Conservation (phyloP, 2,888 invertebrate species). For the Enchytraeus crypticus region DNA sequence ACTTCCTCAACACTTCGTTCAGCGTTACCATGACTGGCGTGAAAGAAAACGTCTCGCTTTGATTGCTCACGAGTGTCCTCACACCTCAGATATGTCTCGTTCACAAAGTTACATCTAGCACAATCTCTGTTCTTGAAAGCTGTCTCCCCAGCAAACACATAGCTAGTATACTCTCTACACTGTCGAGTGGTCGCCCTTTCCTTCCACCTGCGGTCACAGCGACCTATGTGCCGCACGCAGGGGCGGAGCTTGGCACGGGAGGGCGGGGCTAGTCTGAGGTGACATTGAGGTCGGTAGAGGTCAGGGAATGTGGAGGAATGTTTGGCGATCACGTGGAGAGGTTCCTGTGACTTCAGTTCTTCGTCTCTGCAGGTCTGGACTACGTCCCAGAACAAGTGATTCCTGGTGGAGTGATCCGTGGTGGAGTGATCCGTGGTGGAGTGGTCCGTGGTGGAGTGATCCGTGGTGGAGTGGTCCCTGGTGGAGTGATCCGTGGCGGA, state of each 20-base stretch:
- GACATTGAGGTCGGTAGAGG: no score
- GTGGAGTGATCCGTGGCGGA: not conserved
- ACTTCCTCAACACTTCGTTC: no score
- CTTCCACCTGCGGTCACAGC: conserved; percentile 6
- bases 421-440: not conserved
- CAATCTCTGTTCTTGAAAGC: conserved; percentile 10
- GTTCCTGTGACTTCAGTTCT: no score
- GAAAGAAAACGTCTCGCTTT: no score
- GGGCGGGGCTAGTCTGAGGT: no score
- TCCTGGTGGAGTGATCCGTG: no score
- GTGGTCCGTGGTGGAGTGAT: not conserved
- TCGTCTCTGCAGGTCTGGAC: no score
- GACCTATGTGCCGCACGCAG: conserved; percentile 6
- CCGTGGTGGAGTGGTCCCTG: not conserved
- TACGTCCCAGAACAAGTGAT: no score
- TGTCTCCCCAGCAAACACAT: conserved; percentile 6
- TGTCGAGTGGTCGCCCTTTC: not conserved
- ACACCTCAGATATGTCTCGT: conserved; percentile 11
- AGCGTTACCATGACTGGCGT: no score
- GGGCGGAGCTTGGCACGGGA: no score
- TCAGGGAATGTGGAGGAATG: no score
- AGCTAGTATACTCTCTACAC: conserved; percentile 2
- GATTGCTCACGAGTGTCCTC: conserved; percentile 5
- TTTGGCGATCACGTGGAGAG: no score
- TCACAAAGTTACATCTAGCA: conserved; percentile 13